Evolutionary conservation across 2,797 vertebrate genomes (phyloP), one percentile per base, ranked within the genome.

Genomic region (Amniataba percoides): DNA sequence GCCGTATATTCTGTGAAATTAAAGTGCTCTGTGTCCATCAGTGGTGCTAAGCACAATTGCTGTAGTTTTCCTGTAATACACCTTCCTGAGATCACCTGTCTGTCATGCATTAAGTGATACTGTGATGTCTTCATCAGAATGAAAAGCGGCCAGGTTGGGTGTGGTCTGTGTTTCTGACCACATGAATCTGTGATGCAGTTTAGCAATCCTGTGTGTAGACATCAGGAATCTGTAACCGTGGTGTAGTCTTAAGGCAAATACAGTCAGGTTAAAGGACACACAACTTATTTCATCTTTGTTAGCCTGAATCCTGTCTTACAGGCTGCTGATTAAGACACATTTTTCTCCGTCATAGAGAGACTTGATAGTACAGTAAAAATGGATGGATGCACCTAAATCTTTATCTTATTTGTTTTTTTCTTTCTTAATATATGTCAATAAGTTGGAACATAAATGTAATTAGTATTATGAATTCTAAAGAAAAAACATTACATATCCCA

Each of bases 21-120:
- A 2, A 4, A n/a, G 4, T 5, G 43, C 58, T 74, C 52, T 57
- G 43, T 72, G 48, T 88, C 70, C 45, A 71, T 78, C 36, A 68
- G 25, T 82, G 83, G 77, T 89, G 81, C 80, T 84, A 75, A 67
- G 52, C 58, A 82, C 55, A 51, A 69, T 72, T 78, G 55, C 71
- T 84, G 66, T 86, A 59, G 67, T 77, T 86, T 77, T 78, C 40
- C 67, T 57, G 43, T 34, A 81, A 48, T 45, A 61, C 78, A 66
- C 61, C 23, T 69, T 53, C 48, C 56, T 9, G 1, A 36, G 18
- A 60, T 80, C 59, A 75, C 46, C 48, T 36, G 43, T 62, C 9
- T 21, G 34, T 70, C 42, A 56, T 52, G 65, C 49, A 67, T 51
- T 5, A 27, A 53, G 43, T 55, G 53, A 36, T 18, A 57, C 60